phyloP scores from a whole-genome alignment of 2,113 vertebrate species.

The Anser brachyrhynchus region DNA sequence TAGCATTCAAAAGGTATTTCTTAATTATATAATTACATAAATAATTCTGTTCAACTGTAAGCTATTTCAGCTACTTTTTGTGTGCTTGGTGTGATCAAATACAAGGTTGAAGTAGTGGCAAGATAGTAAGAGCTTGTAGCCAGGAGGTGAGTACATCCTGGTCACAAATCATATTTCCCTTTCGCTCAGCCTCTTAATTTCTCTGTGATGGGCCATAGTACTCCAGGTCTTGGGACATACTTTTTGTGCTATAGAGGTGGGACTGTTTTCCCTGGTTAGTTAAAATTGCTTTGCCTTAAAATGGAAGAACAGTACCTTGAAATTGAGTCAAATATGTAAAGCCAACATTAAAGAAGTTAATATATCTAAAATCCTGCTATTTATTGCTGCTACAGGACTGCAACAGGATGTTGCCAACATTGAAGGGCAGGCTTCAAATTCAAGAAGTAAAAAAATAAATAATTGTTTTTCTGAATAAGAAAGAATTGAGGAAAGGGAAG shows the following conservation, averaged over 20 bases:
- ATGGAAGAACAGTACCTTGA: background rate
- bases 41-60: background rate
- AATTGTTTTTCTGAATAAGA: background rate
- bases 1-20: background rate
- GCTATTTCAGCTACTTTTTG: background rate
- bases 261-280: background rate
- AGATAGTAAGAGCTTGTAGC: background rate
- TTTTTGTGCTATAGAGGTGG: background rate
- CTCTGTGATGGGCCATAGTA: background rate
- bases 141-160: background rate
- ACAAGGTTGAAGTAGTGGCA: background rate
- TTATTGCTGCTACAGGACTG: background rate
- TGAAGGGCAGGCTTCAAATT: background rate
- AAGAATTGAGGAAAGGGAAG: background rate
- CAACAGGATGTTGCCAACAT: background rate
- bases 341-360: background rate
- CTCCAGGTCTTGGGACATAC: background rate
- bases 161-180: background rate
- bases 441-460: background rate
- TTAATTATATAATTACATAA: background rate
- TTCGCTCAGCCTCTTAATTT: background rate
- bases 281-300: background rate
- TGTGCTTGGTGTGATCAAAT: background rate
- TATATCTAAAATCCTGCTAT: background rate
- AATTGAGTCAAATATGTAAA: background rate